These are phyloP conservation scores for Chloroceryle amazona DNA, from an alignment of 2,797 vertebrate species.

Conservation along the genomic window DNA sequence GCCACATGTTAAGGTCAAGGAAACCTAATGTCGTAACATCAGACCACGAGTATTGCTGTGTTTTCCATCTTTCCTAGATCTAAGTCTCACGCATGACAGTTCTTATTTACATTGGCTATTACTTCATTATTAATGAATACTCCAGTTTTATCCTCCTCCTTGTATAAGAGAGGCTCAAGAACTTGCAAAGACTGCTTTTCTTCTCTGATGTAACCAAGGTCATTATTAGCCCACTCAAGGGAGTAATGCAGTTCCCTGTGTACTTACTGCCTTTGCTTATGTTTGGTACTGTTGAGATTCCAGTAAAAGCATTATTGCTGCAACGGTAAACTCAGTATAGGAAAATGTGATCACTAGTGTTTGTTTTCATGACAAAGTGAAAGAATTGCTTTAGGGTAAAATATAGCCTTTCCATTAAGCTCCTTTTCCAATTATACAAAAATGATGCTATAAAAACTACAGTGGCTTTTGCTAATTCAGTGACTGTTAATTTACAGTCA, in stretches of 20 bases:
- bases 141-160: background rate
- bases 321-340: background rate
- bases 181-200: background rate
- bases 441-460: background rate
- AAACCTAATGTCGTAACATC: background rate
- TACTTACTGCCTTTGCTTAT: background rate
- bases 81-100: background rate
- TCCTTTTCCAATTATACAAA: background rate
- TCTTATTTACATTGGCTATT: background rate
- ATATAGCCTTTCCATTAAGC: background rate
- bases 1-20: background rate
- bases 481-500: conserved; percentile 30
- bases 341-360: background rate
- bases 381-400: conserved; percentile 12
- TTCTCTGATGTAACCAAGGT: background rate
- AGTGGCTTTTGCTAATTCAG: background rate
- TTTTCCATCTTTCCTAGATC: background rate
- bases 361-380: background rate
- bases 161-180: background rate
- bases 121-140: background rate
- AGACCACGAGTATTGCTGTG: background rate
- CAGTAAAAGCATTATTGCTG: background rate
- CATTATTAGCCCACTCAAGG: background rate
- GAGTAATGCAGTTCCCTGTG: background rate
- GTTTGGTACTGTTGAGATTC: background rate